phyloP scores from a whole-genome alignment of 2,113 vertebrate species.

The Chlamydotis undulata region DNA sequence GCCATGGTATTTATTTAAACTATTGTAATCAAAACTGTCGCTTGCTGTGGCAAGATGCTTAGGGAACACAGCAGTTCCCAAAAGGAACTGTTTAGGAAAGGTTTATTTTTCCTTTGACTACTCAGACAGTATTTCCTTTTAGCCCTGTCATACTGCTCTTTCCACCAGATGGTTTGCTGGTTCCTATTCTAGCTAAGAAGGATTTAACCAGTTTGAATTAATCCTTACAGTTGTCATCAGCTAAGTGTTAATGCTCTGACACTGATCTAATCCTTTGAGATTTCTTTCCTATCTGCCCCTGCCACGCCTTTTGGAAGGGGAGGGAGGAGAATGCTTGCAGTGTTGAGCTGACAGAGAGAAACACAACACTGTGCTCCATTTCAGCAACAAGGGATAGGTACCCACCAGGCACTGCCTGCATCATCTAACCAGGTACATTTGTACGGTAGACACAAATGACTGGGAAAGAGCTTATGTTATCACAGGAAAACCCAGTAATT shows the following conservation, averaged over 20 bases:
- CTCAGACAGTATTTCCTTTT: slow-evolving; percentile 16
- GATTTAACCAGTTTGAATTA: slow-evolving; percentile 65
- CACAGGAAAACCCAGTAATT: neutral
- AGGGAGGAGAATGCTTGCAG: neutral
- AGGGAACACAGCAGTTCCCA: neutral
- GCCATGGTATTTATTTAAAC: neutral
- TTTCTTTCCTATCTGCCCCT: neutral
- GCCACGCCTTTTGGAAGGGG: neutral
- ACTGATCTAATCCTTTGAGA: slow-evolving; percentile 25
- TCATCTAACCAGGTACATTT: neutral
- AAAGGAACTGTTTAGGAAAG: neutral
- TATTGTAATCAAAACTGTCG: neutral
- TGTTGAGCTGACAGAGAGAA: neutral
- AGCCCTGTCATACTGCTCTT: slow-evolving; percentile 7
- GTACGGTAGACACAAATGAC: neutral
- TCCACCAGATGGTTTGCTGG: slow-evolving; percentile 61
- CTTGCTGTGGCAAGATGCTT: neutral
- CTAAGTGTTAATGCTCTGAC: slow-evolving; percentile 51
- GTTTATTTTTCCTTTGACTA: slow-evolving; percentile 30
- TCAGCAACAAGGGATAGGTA: neutral
- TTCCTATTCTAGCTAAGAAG: slow-evolving; percentile 60
- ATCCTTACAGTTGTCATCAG: slow-evolving; percentile 54
- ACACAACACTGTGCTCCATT: rapidly evolving
- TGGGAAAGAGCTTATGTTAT: neutral
- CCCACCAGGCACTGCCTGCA: neutral